Evolutionary conservation across 1,140 invertebrate genomes (phyloP).

Genomic region (Heliconius melpomene): DNA sequence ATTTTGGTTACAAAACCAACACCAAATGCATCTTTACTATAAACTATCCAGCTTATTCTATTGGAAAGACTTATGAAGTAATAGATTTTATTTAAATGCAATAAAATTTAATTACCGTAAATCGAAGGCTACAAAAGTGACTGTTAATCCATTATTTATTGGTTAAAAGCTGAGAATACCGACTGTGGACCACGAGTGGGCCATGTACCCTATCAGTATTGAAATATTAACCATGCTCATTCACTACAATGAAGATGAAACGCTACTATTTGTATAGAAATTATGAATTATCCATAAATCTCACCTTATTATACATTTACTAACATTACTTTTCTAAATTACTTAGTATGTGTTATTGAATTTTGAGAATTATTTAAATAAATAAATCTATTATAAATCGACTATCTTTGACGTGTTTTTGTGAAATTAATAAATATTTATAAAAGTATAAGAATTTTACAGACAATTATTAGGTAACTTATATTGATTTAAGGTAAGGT

Average conservation of each 20-base stretch:
- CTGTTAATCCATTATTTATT: slow-evolving; percentile 66
- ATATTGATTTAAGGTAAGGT: too few relatives aligned
- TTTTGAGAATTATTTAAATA: slow-evolving; percentile 3
- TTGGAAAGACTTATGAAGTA: slow-evolving; percentile 43
- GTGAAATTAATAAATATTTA: neutral
- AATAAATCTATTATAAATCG: neutral
- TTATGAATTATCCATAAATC: slow-evolving; percentile 33
- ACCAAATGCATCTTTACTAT: neutral
- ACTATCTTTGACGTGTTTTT: neutral
- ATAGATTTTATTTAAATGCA: slow-evolving; percentile 61
- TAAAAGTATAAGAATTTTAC: neutral
- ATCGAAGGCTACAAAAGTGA: slow-evolving; percentile 36
- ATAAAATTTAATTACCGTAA: slow-evolving; percentile 68
- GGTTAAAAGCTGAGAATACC: slow-evolving; percentile 35
- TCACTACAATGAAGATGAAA: slow-evolving; percentile 16
- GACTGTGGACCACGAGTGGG: slow-evolving; percentile 34
- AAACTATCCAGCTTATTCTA: slow-evolving; percentile 12
- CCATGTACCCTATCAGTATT: slow-evolving; percentile 46
- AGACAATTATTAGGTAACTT: too few relatives aligned
- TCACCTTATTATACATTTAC: slow-evolving; percentile 19
- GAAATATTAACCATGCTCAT: slow-evolving; percentile 43
- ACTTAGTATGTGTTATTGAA: neutral
- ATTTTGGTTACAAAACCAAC: neutral
- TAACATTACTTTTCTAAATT: neutral
- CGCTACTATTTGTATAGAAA: slow-evolving; percentile 12